phyloP scores from a whole-genome alignment of 2,113 vertebrate species.

The Ailuropoda melanoleuca region DNA sequence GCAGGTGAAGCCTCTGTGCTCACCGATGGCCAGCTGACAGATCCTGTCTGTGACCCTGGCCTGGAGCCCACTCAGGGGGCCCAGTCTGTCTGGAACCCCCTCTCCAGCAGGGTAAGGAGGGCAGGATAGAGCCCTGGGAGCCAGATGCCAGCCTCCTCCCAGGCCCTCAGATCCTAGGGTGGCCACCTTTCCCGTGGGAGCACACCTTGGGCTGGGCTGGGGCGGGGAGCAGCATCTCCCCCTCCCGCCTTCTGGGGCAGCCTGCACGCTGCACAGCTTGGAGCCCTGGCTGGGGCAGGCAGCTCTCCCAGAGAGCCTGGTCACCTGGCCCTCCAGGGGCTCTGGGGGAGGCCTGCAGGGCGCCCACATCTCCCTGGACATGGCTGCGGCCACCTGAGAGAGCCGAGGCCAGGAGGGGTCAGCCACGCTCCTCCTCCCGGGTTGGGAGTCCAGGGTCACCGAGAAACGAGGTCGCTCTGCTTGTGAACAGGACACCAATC shows the following conservation, averaged over 20 bases:
- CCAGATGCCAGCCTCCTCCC: neutral
- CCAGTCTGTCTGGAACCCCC: neutral
- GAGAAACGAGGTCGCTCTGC: neutral
- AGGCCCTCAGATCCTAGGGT: neutral
- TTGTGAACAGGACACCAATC: constrained; percentile 90
- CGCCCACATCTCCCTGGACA: fast-evolving
- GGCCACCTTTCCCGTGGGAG: fast-evolving
- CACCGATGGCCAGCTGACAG: too few species aligned
- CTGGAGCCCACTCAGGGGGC: neutral
- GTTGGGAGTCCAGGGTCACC: neutral
- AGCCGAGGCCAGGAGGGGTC: too few species aligned
- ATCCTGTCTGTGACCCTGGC: fast-evolving
- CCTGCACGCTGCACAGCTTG: fast-evolving
- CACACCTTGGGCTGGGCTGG: neutral
- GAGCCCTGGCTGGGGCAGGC: neutral
- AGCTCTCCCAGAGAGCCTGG: neutral
- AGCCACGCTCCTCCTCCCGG: neutral
- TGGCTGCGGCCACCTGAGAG: neutral
- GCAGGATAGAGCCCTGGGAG: neutral
- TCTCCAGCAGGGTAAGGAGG: neutral
- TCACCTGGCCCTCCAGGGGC: neutral
- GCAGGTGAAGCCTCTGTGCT: neutral
- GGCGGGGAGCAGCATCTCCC: neutral
- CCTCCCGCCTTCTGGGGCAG: neutral
- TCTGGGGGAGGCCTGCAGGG: neutral